phyloP scores from a whole-genome alignment of 2,113 vertebrate species.

The Lamprologus sp. region DNA sequence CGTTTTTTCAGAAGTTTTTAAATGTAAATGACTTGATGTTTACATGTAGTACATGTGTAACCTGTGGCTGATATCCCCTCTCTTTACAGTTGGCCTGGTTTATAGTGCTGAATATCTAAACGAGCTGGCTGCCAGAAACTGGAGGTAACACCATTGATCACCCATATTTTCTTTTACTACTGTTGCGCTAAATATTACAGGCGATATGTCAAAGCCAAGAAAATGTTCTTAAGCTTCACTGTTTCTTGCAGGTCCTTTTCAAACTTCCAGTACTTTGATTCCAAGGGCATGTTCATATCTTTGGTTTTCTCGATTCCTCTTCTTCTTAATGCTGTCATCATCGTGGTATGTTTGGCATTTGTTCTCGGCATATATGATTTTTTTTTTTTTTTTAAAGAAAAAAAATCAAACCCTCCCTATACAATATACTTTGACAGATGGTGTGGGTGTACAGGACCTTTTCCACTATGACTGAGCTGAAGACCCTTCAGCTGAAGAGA shows the following conservation, averaged over 20 bases:
- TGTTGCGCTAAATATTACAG: neutral
- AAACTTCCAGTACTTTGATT: conserved; percentile 93
- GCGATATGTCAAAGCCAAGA: neutral
- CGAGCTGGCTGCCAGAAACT: conserved; percentile 90
- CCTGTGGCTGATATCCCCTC: neutral
- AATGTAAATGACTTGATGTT: neutral
- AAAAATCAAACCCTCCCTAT: neutral
- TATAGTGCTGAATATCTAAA: conserved; percentile 89
- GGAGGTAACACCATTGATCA: conserved; percentile 73
- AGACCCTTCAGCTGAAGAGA: conserved; percentile 75
- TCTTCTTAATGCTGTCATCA: conserved; percentile 82
- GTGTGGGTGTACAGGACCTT: conserved; percentile 87
- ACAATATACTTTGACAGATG: conserved; percentile 62
- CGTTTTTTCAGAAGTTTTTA: neutral
- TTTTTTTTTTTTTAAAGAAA: neutral
- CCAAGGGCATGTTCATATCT: conserved; percentile 96
- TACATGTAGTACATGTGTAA: neutral
- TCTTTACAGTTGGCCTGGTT: conserved; percentile 76
- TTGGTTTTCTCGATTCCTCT: conserved; percentile 85
- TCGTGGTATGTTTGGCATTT: conserved; percentile 80
- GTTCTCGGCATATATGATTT: neutral
- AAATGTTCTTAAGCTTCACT: neutral
- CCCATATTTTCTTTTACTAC: neutral
- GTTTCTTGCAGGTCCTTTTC: conserved; percentile 78
- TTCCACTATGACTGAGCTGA: conserved; percentile 85